Percentiles rank a stretch among this genome's conserved stretches.
Conservation (phyloP, 2,797 vertebrate species). For the Bovichtus variegatus region DNA sequence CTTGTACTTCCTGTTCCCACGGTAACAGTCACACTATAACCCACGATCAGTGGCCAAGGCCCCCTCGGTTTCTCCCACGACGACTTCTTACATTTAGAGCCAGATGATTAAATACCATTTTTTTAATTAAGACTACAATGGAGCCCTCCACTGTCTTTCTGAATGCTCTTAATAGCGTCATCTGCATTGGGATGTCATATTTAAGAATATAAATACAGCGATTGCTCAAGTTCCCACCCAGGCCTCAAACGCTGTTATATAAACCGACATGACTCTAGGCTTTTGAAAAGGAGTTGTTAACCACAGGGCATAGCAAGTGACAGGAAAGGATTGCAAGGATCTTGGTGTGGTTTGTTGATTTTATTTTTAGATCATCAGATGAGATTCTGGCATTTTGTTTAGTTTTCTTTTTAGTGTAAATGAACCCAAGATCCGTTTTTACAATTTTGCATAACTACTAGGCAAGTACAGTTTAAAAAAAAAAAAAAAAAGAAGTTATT, state of each 20-base stretch:
- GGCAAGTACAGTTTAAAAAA: slow-evolving; percentile 45
- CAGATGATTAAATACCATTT: slow-evolving; percentile 43
- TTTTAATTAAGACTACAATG: slow-evolving; percentile 40
- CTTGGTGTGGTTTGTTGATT: slow-evolving; percentile 57
- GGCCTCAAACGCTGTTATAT: slow-evolving; percentile 57
- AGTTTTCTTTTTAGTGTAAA: slow-evolving; percentile 59
- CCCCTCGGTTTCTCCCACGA: slow-evolving; percentile 63
- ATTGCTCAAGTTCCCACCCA: slow-evolving; percentile 61
- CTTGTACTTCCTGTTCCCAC: slow-evolving; percentile 85
- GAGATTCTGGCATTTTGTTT: slow-evolving; percentile 53
- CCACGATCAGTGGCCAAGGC: slow-evolving; percentile 47
- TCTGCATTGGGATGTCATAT: slow-evolving; percentile 46
- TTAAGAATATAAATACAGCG: slow-evolving; percentile 42
- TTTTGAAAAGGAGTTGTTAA: slow-evolving; percentile 58
- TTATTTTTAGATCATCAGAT: slow-evolving; percentile 67
- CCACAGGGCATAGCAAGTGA: slow-evolving; percentile 65
- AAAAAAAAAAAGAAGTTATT: too few species aligned
- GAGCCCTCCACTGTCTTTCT: background rate
- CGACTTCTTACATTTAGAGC: slow-evolving; percentile 37
- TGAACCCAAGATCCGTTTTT: slow-evolving; percentile 45
- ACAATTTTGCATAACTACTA: slow-evolving; percentile 32
- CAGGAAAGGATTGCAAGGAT: slow-evolving; percentile 60
- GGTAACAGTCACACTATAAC: slow-evolving; percentile 61
- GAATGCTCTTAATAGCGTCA: slow-evolving; percentile 40
- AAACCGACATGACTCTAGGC: slow-evolving; percentile 45